Base-by-base conservation (phyloP, 2,888 invertebrate genomes). In the Folsomia manolachei region DNA sequence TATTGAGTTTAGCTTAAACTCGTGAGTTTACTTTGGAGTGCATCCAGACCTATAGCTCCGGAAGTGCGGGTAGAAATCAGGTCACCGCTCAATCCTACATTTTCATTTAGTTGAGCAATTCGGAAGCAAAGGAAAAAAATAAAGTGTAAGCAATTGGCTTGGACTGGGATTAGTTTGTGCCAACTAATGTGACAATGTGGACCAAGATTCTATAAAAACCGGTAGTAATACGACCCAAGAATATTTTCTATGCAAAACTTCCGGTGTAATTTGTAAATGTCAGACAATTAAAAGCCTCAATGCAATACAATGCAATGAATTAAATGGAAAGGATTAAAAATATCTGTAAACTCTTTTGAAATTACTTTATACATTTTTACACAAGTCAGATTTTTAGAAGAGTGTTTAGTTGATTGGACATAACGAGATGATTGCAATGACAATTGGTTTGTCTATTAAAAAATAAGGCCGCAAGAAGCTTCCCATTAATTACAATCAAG, bases 21-120 rank as follows among this genome's bases (percentile, higher is more conserved):
- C 4, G 19, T n/a, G 7, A 18, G 21, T 56, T 56, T 56, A 56
- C 56, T 56, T 56, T 56, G 56, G 56, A 39, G 39, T 39, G 39
- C 39, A 39, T 39, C 39, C 39, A 39, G 39, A 39, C 7, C n/a
- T 21, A n/a, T 7, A 14, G 11, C 56, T 56, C 56, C 56, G 56
- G 56, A 56, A 56, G 56, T 56, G 56, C 56, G 56, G n/a, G n/a
- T 56, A 7, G 21, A n/a, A 56, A 56, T 56, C 56, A 56, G 56
- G 56, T 56, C 56, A 56, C 21, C 56, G 18, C 56, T 56, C 56
- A 56, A 56, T 39, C 7, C 39, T 39, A 39, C 39, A 4, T 9
- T 39, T 39, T 39, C 39, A 39, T 14, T n/a, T n/a, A n/a, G n/a
- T n/a, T n/a, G n/a, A n/a, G n/a, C 4, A 39, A 39, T 39, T 39